Conservation (phyloP, 2,888 invertebrate genomes). For the Cremastinae sp. region DNA sequence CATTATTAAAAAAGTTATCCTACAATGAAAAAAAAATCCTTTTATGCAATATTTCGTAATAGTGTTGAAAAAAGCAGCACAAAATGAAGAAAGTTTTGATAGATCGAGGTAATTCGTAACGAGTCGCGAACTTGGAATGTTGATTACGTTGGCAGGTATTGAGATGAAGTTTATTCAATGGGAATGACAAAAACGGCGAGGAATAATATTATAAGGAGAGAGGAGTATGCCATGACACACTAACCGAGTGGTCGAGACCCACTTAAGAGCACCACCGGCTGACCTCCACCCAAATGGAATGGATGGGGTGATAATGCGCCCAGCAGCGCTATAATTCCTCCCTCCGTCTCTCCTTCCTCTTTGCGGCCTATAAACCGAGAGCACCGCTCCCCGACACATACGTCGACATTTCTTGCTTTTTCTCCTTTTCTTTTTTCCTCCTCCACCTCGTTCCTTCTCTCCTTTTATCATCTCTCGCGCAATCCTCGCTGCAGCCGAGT, state of each 20-base stretch:
- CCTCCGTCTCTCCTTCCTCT: conserved; percentile 60
- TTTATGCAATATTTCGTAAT: not conserved
- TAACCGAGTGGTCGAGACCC: conserved; percentile 81
- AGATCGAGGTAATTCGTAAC: too few species aligned
- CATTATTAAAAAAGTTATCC: too few species aligned
- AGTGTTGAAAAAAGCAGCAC: too few species aligned
- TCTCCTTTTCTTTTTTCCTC: not conserved
- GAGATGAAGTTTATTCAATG: conserved; percentile 76
- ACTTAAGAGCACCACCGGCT: conserved; percentile 78
- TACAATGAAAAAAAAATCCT: not conserved
- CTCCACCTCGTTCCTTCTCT: not conserved
- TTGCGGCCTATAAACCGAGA: conserved; percentile 3
- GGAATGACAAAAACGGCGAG: conserved; percentile 37
- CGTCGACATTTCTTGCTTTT: conserved; percentile 2
- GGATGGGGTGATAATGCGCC: conserved; percentile 77
- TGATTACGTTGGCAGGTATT: conserved; percentile 75
- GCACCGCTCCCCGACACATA: conserved; percentile 30
- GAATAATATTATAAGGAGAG: conserved; percentile 1
- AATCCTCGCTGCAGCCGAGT: conserved; percentile 56
- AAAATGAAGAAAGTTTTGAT: too few species aligned
- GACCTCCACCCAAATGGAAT: conserved; percentile 79
- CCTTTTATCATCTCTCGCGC: conserved; percentile 42
- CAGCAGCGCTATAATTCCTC: conserved; percentile 35
- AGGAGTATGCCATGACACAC: conserved; percentile 79
- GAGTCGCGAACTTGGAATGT: conserved; percentile 31